A percentile compares a stretch with the other conserved stretches of the same genome.
Evolutionary conservation across 2,888 invertebrate genomes (phyloP).

Genomic region (Allacma fusca): DNA sequence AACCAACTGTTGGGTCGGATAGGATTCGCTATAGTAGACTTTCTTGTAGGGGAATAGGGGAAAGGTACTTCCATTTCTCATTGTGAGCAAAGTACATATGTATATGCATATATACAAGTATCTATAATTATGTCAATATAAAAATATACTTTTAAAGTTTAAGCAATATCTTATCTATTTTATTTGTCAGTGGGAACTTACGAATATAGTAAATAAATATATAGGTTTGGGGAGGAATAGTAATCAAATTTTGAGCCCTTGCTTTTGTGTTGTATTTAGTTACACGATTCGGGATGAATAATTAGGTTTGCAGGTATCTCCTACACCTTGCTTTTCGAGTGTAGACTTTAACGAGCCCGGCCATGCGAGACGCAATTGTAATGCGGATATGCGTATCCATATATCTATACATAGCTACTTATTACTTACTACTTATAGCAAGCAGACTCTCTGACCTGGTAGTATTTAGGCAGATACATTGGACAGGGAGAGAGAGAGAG

Average conservation of each 20-base stretch:
- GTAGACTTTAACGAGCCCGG: constrained; percentile 24
- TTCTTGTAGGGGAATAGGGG: background rate
- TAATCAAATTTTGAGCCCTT: background rate
- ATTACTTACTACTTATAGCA: no score
- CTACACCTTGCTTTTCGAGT: background rate
- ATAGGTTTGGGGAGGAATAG: background rate
- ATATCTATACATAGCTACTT: background rate
- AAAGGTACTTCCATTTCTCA: no score
- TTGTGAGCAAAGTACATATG: no score
- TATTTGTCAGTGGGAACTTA: no score
- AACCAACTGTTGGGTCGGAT: constrained; percentile 7
- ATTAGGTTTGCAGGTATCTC: constrained; percentile 11
- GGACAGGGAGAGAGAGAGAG: no score
- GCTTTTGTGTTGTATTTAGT: background rate
- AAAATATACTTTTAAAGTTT: no score
- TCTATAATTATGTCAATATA: no score
- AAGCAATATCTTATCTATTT: no score
- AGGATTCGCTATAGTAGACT: background rate
- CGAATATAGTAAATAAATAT: no score
- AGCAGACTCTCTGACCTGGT: no score
- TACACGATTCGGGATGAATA: constrained; percentile 9
- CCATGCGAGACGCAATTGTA: constrained; percentile 38
- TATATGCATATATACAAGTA: no score
- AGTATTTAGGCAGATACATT: no score
- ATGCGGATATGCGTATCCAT: constrained; percentile 30